These are phyloP conservation scores for Sebastes minor DNA, from an alignment of 2,797 vertebrate species.

Conservation along the genomic window DNA sequence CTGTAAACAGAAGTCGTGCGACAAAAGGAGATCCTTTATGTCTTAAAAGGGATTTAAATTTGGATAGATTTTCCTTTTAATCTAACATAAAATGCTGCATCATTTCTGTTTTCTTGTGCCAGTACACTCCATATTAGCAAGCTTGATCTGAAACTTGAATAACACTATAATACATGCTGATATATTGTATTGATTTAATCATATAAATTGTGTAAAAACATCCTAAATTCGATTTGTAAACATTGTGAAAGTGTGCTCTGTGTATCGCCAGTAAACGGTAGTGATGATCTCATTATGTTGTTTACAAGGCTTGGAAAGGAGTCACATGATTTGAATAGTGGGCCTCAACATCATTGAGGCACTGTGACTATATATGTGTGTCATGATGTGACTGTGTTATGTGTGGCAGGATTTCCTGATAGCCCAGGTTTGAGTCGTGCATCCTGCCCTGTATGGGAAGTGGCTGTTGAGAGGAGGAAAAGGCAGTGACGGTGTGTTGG, in stretches of 20 bases:
- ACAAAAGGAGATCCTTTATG: background rate
- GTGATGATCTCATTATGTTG: constrained; percentile 3
- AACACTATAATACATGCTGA: background rate
- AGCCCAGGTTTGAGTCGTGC: background rate
- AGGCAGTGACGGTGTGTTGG: constrained; percentile 3
- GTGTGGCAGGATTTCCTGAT: constrained; percentile 16
- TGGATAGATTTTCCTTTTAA: background rate
- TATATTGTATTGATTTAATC: background rate
- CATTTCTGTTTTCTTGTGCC: background rate
- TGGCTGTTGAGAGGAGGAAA: constrained; percentile 5
- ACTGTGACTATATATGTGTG: background rate
- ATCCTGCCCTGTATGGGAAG: background rate
- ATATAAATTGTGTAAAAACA: background rate
- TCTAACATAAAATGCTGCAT: constrained; percentile 17
- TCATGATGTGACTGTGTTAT: constrained; percentile 1
- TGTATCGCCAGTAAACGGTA: background rate
- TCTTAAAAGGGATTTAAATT: background rate
- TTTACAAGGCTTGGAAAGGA: background rate
- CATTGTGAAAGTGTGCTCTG: background rate
- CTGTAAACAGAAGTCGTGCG: background rate
- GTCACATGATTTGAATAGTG: constrained; percentile 50
- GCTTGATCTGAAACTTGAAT: background rate
- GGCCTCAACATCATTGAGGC: background rate
- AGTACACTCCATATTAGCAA: background rate
- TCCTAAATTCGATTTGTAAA: background rate